Evolutionary conservation across 2,113 vertebrate genomes (phyloP).

Genomic region (Hystrix cristata): DNA sequence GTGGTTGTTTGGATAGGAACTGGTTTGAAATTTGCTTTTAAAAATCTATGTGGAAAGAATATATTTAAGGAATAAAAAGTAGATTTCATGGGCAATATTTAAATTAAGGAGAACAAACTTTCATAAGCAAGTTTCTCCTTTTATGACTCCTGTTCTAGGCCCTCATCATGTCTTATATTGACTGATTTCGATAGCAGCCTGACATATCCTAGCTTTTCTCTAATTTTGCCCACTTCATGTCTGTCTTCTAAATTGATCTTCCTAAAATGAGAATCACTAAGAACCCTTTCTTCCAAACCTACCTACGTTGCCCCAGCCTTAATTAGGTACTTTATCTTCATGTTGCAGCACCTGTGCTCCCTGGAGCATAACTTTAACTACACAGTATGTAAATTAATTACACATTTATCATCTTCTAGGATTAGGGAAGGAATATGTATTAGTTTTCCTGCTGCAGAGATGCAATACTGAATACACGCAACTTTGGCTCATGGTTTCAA

Average conservation of each 20-base stretch:
- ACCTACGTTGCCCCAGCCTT: neutral
- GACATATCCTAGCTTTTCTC: neutral
- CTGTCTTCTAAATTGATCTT: neutral
- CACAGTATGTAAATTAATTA: constrained; percentile 13
- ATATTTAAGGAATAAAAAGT: constrained; percentile 26
- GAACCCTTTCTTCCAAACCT: constrained; percentile 34
- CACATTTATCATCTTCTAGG: neutral
- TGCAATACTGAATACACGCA: too few species aligned
- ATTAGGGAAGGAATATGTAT: neutral
- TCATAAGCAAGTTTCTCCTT: neutral
- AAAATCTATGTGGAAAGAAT: neutral
- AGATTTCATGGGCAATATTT: constrained; percentile 43
- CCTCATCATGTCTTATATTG: neutral
- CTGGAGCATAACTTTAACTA: neutral
- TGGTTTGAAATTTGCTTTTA: constrained; percentile 53
- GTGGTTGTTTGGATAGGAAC: constrained; percentile 21
- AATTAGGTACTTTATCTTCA: constrained; percentile 23
- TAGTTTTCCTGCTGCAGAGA: too few species aligned
- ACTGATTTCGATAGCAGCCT: neutral
- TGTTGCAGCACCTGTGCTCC: neutral
- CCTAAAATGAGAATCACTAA: neutral
- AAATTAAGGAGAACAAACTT: neutral
- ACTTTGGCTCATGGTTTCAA: too few species aligned
- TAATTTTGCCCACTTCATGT: neutral
- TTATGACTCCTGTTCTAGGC: neutral